Conservation (phyloP, 2,888 invertebrate genomes). For the Frankliniella intonsa region DNA sequence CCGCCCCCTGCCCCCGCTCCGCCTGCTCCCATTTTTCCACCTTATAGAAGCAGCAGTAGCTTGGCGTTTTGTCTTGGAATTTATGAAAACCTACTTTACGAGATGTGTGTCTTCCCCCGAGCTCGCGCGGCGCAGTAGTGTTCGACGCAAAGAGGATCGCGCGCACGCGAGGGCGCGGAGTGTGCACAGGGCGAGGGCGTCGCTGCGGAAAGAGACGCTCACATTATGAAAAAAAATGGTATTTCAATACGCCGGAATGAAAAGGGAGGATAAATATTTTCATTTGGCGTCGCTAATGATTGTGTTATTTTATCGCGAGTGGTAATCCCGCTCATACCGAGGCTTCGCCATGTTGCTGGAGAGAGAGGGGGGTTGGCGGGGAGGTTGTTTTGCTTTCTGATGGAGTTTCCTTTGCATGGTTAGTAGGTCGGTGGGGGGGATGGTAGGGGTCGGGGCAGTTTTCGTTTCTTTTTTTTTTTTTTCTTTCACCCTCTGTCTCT, state of each 20-base stretch:
- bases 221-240: not conserved
- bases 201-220: not conserved
- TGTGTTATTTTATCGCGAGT: constrained; percentile 19
- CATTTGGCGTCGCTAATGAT: constrained; percentile 3
- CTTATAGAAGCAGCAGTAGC: too few species aligned
- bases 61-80: too few species aligned
- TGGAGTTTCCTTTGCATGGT: constrained; percentile 23
- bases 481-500: too few species aligned
- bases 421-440: not conserved
- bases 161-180: not conserved
- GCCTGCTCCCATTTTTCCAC: too few species aligned
- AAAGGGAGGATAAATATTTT: not conserved
- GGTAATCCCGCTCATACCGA: not conserved
- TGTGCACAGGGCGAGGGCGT: not conserved
- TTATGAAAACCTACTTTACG: too few species aligned
- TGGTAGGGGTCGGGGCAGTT: not conserved
- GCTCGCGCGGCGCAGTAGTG: too few species aligned
- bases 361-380: not conserved
- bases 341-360: not conserved
- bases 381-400: constrained; percentile 19
- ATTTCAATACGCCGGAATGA: too few species aligned
- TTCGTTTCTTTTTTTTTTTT: too few species aligned
- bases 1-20: not conserved
- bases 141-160: too few species aligned
- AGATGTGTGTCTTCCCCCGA: too few species aligned